phyloP scores from a whole-genome alignment of 2,888 invertebrate species.

The Agonopterix heracliana region DNA sequence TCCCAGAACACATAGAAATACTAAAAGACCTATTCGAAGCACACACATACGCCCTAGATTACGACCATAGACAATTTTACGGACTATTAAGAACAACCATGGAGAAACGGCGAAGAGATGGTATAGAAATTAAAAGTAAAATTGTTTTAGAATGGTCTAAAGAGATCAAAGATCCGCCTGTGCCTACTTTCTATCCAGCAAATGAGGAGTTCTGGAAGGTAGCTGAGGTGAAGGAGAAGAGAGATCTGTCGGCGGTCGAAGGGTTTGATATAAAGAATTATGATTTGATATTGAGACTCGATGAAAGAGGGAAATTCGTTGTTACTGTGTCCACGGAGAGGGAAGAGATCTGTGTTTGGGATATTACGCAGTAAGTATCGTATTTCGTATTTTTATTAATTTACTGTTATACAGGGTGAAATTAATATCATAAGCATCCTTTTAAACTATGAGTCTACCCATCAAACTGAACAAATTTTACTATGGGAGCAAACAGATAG shows the following conservation, averaged over 20 bases:
- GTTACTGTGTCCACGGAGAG: conserved; percentile 84
- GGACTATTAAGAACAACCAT: conserved; percentile 74
- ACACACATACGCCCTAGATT: conserved; percentile 83
- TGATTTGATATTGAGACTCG: conserved; percentile 79
- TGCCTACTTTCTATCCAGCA: conserved; percentile 77
- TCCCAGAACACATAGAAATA: conserved; percentile 72
- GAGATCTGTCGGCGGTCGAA: conserved; percentile 47
- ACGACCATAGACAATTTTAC: conserved; percentile 89
- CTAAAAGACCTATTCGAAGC: conserved; percentile 83
- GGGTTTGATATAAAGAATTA: conserved; percentile 69
- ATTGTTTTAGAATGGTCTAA: conserved; percentile 64
- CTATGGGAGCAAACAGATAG: no score
- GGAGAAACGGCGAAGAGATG: conserved; percentile 53
- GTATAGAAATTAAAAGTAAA: conserved; percentile 44
- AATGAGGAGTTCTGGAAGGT: conserved; percentile 63
- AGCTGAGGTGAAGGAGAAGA: conserved; percentile 44
- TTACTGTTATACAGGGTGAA: no score
- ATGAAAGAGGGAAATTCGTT: conserved; percentile 81
- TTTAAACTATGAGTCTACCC: no score
- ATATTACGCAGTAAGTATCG: conserved; percentile 72
- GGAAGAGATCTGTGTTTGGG: conserved; percentile 90
- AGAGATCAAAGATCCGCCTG: conserved; percentile 70
- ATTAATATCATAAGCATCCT: no score
- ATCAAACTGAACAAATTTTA: no score
- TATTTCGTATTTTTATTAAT: no score